Conservation (phyloP, 2,888 invertebrate genomes). For the Brachypterus glaber region DNA sequence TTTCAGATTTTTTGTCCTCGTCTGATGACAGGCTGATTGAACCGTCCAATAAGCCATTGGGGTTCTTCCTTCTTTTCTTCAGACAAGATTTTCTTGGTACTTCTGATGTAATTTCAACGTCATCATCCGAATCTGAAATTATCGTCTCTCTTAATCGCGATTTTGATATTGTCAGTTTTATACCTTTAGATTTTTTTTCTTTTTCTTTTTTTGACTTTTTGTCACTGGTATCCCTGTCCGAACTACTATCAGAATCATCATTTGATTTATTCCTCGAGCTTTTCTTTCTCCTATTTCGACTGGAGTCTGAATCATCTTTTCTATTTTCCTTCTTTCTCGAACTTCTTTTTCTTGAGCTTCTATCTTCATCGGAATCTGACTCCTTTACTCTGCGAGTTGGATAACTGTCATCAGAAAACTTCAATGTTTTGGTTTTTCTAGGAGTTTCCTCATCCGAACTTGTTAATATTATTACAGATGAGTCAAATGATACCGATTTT, state of each 20-base stretch:
- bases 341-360: slow-evolving; percentile 8
- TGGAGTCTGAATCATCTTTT: neutral
- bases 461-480: slow-evolving; percentile 30
- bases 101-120: slow-evolving; percentile 2
- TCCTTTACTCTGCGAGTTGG: slow-evolving; percentile 3
- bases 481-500: slow-evolving; percentile 25
- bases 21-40: too few relatives aligned
- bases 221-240: too few relatives aligned
- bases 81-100: neutral
- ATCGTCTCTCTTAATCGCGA: neutral
- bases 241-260: slow-evolving; percentile 3
- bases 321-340: slow-evolving; percentile 2
- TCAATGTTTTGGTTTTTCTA: slow-evolving; percentile 15
- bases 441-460: slow-evolving; percentile 33
- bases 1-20: slow-evolving; percentile 4
- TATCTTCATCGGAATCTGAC: slow-evolving; percentile 1
- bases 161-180: too few relatives aligned
- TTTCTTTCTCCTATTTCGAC: slow-evolving; percentile 1
- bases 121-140: slow-evolving; percentile 8
- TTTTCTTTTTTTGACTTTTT: too few relatives aligned
- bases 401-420: slow-evolving; percentile 10
- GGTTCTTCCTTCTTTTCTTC: slow-evolving; percentile 4
- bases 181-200: too few relatives aligned
- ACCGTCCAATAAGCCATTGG: too few relatives aligned
- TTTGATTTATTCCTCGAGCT: neutral